Base-by-base conservation (phyloP, 2,113 vertebrate genomes). In the Phaethornis superciliosus region DNA sequence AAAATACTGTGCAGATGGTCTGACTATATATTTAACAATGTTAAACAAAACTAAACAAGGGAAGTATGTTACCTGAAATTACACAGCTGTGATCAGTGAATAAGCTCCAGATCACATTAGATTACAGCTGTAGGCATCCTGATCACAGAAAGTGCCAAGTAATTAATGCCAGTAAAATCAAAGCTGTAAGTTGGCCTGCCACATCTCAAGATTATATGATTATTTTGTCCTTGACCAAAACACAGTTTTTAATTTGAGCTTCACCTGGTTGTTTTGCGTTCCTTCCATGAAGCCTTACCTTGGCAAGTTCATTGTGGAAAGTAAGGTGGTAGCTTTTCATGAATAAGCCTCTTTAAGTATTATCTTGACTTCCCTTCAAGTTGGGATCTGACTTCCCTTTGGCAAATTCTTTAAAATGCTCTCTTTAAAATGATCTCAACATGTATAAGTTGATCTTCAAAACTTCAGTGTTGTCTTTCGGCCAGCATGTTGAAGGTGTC, bases 11-110 rank as follows among this genome's bases (percentile, higher is more conserved):
- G 98, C 98, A 98, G 98, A 98, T 98, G 98, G 98, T 98, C 97
- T 97, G 97, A 98, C 98, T 98, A 98, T 98, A 98, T 98, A 98
- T 98, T 98, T 98, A 98, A 98, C 98, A 98, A 97, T 97, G 98
- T 98, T 98, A 98, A 98, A 98, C 98, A 98, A 98, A 98, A 98
- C 98, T 97, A 98, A 98, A 98, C 97, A 98, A 98, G 98, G 97
- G 97, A 98, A 98, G 97, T 97, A 96, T 97, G 98, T 96, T 98
- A 98, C 98, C 98, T 98, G 98, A 98, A 98, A 98, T 98, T 97
- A 98, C 97, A 97, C 98, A 98, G 98, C 98, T 98, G 98, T 97
- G 98, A 98, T 97, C 96, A 96, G 97, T 97, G 97, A 98, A 97
- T 98, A 97, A 97, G 96, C 96, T 97, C 97, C 97, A 97, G 97